phyloP scores from a whole-genome alignment of 2,113 vertebrate genomes.

The Shinisaurus crocodilurus region DNA sequence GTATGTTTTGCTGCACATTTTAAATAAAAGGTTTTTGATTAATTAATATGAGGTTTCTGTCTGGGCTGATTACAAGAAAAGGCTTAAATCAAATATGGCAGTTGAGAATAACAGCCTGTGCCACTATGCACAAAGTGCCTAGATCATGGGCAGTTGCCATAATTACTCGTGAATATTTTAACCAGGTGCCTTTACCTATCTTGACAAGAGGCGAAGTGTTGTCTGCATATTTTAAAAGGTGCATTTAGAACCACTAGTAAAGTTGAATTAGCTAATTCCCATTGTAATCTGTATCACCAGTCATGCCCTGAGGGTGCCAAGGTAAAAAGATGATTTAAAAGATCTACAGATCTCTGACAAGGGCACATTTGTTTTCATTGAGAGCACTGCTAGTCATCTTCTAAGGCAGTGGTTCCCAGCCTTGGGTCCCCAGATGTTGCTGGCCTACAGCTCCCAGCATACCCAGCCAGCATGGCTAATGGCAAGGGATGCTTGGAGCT shows the following conservation, averaged over 20 bases:
- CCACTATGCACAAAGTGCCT: background rate
- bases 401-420: no score
- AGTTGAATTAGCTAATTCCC: background rate
- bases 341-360: background rate
- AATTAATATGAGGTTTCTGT: constrained; percentile 1
- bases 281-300: background rate
- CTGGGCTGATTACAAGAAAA: background rate
- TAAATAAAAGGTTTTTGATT: background rate
- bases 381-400: background rate
- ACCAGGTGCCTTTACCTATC: background rate
- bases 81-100: background rate
- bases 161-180: constrained; percentile 18
- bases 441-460: no score
- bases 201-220: background rate
- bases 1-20: background rate
- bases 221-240: background rate
- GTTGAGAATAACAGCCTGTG: background rate
- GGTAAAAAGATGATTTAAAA: background rate
- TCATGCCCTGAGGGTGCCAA: background rate
- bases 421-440: no score
- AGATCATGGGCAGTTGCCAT: background rate
- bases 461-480: no score
- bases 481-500: no score
- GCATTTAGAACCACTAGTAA: background rate
- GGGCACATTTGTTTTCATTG: background rate